Evolutionary conservation across 1,140 invertebrate genomes (phyloP).

Genomic region (Rhopalosiphum padi): DNA sequence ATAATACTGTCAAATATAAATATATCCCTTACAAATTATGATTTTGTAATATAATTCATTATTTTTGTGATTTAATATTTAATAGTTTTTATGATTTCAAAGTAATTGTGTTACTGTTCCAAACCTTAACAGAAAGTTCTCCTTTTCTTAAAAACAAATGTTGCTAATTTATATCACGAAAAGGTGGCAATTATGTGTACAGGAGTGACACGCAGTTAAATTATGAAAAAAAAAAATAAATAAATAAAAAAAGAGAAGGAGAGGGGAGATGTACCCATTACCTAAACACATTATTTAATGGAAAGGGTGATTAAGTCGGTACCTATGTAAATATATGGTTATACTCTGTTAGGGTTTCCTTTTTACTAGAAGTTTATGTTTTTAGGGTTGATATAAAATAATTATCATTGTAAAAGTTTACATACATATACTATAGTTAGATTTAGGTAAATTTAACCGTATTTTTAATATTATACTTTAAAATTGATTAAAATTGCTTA

Average conservation of each 20-base stretch:
- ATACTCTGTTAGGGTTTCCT: not conserved
- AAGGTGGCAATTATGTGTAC: not conserved
- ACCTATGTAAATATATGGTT: not conserved
- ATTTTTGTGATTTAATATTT: not conserved
- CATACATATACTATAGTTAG: not conserved
- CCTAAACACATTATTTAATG: conserved; percentile 26
- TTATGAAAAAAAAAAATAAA: not conserved
- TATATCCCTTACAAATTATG: not conserved
- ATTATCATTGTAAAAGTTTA: not conserved
- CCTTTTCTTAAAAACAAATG: not conserved
- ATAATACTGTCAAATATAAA: not conserved
- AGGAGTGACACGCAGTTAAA: not conserved
- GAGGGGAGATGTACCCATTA: not conserved
- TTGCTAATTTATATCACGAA: not conserved
- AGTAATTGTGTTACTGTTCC: too few species aligned
- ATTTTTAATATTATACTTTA: not conserved
- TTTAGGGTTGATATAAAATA: conserved; percentile 9
- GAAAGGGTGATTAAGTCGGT: not conserved
- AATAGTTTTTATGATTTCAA: too few species aligned
- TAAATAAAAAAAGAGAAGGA: not conserved
- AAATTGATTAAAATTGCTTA: not conserved
- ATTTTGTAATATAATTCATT: not conserved
- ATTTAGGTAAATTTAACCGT: not conserved
- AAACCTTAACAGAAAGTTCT: not conserved
- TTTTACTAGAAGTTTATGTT: conserved; percentile 9